Evolutionary conservation across 2,797 vertebrate genomes (phyloP), one percentile per base, ranked within the genome.

Genomic region (Crocidura indochinensis): DNA sequence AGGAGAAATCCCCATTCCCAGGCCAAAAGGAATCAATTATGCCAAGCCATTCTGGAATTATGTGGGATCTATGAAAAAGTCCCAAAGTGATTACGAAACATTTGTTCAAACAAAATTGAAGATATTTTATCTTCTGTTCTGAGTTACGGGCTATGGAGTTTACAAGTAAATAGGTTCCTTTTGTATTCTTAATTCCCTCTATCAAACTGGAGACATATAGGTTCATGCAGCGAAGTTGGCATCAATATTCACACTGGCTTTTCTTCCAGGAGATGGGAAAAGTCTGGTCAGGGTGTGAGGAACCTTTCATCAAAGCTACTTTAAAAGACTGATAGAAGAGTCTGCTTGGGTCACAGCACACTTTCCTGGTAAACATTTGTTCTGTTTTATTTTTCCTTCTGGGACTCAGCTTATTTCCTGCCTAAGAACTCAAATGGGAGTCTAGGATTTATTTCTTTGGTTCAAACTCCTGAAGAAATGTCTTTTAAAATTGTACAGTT

Each of bases 321-420:
- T 68, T 46, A 51, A 53, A 84, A 87, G 78, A 83, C 2, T 53
- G 83, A 88, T 8, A 86, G 19, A 93, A 85, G 60, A 94, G 49
- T 69, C 67, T 20, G 8, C 46, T 74, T 84, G 88, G 71, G 69
- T 75, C 75, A n/a, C 27, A 68, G 75, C 38, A 69, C 51, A 31
- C 44, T 77, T 88, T 90, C 68, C 91, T 77, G 77, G 88, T 86
- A 86, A 93, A 92, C 83, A 92, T 77, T 88, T 44, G 31, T 88
- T 90, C 77, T 88, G 38, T 65, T 95, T 92, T 88, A 78, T 68
- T 92, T 95, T 94, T 85, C 46, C 79, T 80, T 87, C 81, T 93
- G 68, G 38, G 88, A 87, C 38, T 82, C 49, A 76, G 68, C 60
- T 49, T 77, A 91, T 86, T 96, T 96, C 90, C 87, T 94, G 87